Evolutionary conservation across 2,113 vertebrate genomes (phyloP).

Genomic region (Cavia porcellus): DNA sequence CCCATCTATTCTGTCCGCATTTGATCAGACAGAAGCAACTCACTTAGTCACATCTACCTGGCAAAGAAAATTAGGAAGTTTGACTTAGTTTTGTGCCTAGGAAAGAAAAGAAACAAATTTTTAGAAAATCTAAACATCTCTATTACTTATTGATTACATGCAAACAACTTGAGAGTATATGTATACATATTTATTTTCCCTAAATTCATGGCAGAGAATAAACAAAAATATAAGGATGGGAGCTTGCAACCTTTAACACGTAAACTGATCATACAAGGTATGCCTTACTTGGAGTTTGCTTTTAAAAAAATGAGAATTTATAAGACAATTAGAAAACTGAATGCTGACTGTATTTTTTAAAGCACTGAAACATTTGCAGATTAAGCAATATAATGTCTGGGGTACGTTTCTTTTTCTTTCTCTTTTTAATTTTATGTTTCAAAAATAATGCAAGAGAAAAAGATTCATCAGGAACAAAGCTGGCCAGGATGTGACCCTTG

Average conservation of each 20-base stretch:
- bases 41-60: not conserved
- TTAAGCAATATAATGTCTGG: not conserved
- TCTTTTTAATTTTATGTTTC: not conserved
- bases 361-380: not conserved
- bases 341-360: not conserved
- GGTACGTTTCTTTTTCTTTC: not conserved
- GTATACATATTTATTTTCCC: not conserved
- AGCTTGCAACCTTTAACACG: not conserved
- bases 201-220: conserved; percentile 3
- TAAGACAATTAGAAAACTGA: not conserved
- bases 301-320: conserved; percentile 3
- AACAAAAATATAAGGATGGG: not conserved
- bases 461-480: not conserved
- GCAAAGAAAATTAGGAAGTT: not conserved
- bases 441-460: not conserved
- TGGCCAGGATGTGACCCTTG: not conserved
- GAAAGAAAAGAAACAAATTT: not conserved
- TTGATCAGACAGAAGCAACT: not conserved
- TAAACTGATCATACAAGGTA: not conserved
- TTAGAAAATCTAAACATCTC: not conserved
- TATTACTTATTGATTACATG: not conserved
- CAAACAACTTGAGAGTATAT: not conserved
- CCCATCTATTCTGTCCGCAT: not conserved
- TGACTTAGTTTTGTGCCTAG: not conserved
- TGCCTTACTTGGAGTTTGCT: not conserved